A percentile compares a stretch with the other conserved stretches of the same genome.
Conservation (phyloP, 2,113 vertebrate species). For the Bubo bubo region DNA sequence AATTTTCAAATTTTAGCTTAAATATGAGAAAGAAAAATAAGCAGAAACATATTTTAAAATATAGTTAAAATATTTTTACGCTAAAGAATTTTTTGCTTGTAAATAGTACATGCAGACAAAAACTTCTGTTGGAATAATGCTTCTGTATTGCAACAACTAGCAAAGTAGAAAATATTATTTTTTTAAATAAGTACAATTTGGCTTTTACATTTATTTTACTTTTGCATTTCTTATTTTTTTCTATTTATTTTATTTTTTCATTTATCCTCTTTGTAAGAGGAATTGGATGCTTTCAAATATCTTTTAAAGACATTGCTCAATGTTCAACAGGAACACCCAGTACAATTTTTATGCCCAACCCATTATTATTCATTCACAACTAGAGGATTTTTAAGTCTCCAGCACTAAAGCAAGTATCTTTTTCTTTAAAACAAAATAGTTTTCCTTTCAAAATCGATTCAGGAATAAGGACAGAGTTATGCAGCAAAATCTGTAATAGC, state of each 20-base stretch:
- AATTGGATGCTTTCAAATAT: neutral
- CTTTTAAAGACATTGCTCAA: neutral
- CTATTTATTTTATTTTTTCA: neutral
- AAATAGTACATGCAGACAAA: neutral
- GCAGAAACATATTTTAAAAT: neutral
- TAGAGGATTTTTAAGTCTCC: neutral
- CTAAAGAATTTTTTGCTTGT: neutral
- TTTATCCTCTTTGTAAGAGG: neutral
- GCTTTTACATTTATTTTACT: neutral
- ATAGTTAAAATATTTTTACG: neutral
- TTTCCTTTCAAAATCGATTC: neutral
- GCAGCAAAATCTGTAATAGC: neutral
- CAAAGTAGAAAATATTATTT: neutral
- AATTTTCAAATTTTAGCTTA: neutral
- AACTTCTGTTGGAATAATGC: neutral
- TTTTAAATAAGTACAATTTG: accelerated
- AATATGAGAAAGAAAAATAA: neutral
- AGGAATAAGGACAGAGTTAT: neutral
- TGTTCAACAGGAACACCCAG: neutral
- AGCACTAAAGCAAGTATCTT: neutral
- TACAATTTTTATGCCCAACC: neutral
- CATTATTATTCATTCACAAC: neutral
- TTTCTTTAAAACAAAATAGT: neutral
- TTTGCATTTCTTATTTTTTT: neutral
- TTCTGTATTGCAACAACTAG: neutral